phyloP scores from a whole-genome alignment of 2,797 vertebrate genomes.

The Dendrocincla fuliginosa region DNA sequence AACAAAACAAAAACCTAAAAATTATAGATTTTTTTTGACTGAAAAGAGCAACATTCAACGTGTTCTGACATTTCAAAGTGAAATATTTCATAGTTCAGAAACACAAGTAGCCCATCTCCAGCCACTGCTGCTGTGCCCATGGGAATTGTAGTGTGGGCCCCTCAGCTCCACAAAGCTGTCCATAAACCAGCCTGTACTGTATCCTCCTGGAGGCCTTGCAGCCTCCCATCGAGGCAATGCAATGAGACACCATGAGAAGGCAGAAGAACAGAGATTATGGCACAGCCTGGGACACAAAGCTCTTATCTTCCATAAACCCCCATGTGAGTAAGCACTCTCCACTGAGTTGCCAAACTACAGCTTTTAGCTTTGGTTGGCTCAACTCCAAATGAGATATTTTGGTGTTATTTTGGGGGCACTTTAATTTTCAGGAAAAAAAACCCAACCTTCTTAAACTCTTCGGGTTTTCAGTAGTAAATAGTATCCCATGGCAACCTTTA shows the following conservation, averaged over 20 bases:
- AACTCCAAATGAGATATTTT: neutral
- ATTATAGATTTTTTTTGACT: neutral
- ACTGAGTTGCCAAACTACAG: neutral
- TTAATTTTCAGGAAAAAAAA: neutral
- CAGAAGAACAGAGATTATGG: neutral
- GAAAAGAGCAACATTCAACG: neutral
- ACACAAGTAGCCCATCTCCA: neutral
- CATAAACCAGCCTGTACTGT: neutral
- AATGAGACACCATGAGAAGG: accelerated
- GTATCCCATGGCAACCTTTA: neutral
- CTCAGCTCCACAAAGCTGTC: neutral
- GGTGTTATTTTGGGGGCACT: neutral
- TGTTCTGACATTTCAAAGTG: neutral
- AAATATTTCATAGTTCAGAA: neutral
- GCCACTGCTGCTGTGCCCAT: neutral
- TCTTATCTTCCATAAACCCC: neutral
- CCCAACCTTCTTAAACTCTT: neutral
- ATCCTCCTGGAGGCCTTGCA: neutral
- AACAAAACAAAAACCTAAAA: no score
- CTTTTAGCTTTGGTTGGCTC: neutral
- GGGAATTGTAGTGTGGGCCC: neutral
- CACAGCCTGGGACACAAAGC: neutral
- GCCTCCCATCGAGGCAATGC: accelerated
- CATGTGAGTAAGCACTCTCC: neutral
- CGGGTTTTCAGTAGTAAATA: neutral